These are phyloP conservation scores for Drosophila varians DNA, from an alignment of 1,140 invertebrate species.

Conservation along the genomic window DNA sequence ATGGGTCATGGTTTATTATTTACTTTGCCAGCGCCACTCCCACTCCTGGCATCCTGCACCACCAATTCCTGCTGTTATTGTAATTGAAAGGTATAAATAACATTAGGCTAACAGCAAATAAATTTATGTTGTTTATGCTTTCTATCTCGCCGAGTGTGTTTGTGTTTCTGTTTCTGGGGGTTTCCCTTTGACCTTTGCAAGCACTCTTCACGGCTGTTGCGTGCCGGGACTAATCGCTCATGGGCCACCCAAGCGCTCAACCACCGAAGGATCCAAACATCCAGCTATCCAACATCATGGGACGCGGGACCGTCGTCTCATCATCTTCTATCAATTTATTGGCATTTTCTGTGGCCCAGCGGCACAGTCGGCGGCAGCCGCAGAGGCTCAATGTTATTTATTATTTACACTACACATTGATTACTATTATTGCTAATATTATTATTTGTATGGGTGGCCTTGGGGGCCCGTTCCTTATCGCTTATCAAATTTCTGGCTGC, in stretches of 20 bases:
- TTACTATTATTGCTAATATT: conserved; percentile 77
- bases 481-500: conserved; percentile 65
- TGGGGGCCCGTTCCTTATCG: conserved; percentile 22
- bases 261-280: not conserved
- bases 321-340: conserved; percentile 82
- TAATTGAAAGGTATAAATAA: conserved; percentile 82
- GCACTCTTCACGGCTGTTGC: conserved; percentile 60
- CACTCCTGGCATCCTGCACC: not conserved
- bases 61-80: conserved; percentile 59
- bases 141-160: conserved; percentile 42
- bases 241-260: conserved; percentile 36
- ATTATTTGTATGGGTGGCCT: conserved; percentile 53
- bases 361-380: not conserved
- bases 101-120: conserved; percentile 81
- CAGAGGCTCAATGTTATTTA: conserved; percentile 60
- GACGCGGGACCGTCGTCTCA: conserved; percentile 40
- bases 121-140: conserved; percentile 73
- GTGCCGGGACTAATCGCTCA: conserved; percentile 63
- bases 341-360: conserved; percentile 55
- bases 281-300: not conserved
- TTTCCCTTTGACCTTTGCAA: conserved; percentile 66
- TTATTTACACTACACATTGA: conserved; percentile 80
- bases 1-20: conserved; percentile 81
- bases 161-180: conserved; percentile 28
- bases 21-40: conserved; percentile 44